These are phyloP conservation scores for Ephialtes manifestator DNA, from an alignment of 2,888 invertebrate genomes.

Conservation along the genomic window DNA sequence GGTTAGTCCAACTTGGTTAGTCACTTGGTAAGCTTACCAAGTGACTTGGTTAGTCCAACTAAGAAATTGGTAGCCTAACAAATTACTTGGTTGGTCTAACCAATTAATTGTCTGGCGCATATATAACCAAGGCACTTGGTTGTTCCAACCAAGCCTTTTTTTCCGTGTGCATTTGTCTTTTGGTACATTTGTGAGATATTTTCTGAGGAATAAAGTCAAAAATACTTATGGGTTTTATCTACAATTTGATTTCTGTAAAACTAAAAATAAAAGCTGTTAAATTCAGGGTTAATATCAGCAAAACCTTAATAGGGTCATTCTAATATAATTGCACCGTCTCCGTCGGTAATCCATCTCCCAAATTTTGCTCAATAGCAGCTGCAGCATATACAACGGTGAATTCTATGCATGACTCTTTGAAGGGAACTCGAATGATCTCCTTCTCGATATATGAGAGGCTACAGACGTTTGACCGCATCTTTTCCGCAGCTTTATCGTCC, in stretches of 20 bases:
- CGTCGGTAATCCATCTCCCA: conserved; percentile 5
- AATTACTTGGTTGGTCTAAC: too few relatives aligned
- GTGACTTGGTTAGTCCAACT: too few relatives aligned
- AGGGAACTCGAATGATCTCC: background rate
- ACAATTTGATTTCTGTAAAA: background rate
- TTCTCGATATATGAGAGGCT: background rate
- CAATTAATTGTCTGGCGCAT: too few relatives aligned
- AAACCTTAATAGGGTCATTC: background rate
- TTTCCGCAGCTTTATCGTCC: background rate
- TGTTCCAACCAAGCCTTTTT: too few relatives aligned
- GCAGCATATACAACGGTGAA: background rate
- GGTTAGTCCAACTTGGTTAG: too few relatives aligned
- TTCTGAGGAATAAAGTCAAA: background rate
- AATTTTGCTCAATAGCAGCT: conserved; percentile 10
- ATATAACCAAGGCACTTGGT: too few relatives aligned
- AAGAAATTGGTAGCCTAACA: too few relatives aligned
- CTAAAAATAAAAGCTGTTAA: background rate
- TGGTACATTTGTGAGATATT: background rate
- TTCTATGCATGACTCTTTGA: conserved; percentile 15
- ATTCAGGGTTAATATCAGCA: background rate
- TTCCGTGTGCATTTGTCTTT: background rate
- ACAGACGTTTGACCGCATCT: conserved; percentile 23
- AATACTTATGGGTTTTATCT: background rate
- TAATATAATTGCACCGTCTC: too few relatives aligned
- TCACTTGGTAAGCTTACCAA: too few relatives aligned